A percentile compares a stretch with the other conserved stretches of the same genome.
Conservation (phyloP, 2,797 vertebrate species). For the Peromyscus aztecus region DNA sequence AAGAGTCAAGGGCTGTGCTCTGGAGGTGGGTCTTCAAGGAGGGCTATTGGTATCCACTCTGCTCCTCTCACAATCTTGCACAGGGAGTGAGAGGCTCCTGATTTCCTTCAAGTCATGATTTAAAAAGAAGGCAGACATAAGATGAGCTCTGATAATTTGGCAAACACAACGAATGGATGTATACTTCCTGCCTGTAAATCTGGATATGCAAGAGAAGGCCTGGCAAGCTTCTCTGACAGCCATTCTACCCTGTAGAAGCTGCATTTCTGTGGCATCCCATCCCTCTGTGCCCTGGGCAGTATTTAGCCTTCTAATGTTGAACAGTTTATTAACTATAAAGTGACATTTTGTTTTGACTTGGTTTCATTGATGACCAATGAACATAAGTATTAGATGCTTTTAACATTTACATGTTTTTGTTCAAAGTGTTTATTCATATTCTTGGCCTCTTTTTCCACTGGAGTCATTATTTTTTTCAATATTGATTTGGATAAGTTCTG, state of each 20-base stretch:
- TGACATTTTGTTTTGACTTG: conserved; percentile 28
- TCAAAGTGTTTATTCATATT: conserved; percentile 28
- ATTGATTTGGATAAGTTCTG: not conserved
- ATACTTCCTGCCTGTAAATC: not conserved
- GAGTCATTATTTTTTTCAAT: not conserved
- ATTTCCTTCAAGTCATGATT: not conserved
- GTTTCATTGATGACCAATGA: conserved; percentile 47
- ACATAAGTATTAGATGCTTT: conserved; percentile 15
- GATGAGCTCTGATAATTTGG: not conserved
- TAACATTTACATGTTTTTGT: conserved; percentile 19
- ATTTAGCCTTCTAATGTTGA: not conserved
- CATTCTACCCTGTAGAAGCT: not conserved
- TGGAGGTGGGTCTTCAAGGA: not conserved
- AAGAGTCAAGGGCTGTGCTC: not conserved
- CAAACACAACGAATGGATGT: not conserved
- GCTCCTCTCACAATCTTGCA: not conserved
- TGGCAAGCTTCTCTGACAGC: not conserved
- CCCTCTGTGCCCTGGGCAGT: not conserved
- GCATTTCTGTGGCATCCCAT: not conserved
- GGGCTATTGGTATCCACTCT: not conserved
- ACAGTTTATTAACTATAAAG: not conserved
- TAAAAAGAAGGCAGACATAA: conserved; percentile 39
- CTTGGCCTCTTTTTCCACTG: not conserved
- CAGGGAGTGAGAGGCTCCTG: not conserved
- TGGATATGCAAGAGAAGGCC: not conserved